Percentiles rank a stretch among this genome's conserved stretches.
Conservation (phyloP, 2,888 invertebrate genomes). For the Latheticus oryzae region DNA sequence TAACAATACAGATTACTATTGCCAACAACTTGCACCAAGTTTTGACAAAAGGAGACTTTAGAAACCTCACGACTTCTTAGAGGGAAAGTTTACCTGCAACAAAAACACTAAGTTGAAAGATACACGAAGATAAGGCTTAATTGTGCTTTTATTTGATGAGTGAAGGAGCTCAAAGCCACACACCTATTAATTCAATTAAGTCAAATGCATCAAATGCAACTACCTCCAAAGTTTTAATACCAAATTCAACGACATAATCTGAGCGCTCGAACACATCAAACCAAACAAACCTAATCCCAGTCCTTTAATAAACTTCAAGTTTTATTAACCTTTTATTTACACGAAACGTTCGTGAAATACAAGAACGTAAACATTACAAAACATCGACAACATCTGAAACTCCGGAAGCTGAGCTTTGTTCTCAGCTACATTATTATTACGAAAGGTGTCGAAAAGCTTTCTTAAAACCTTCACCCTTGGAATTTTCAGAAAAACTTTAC, state of each 20-base stretch:
- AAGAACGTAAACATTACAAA: conserved; percentile 11
- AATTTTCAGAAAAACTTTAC: neutral
- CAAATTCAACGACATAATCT: too few species aligned
- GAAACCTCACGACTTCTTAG: neutral
- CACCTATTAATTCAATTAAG: too few species aligned
- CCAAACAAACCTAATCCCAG: too few species aligned
- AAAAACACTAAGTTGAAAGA: too few species aligned
- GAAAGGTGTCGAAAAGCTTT: conserved; percentile 4
- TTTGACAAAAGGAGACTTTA: conserved; percentile 6
- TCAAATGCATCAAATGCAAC: too few species aligned
- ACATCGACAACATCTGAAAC: conserved; percentile 1
- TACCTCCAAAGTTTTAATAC: too few species aligned
- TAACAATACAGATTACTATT: conserved; percentile 16
- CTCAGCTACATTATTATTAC: too few species aligned
- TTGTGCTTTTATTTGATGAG: too few species aligned
- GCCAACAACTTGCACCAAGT: conserved; percentile 3
- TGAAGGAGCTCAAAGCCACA: too few species aligned
- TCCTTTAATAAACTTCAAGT: conserved; percentile 15
- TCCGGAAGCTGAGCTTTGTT: conserved; percentile 10
- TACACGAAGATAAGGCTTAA: too few species aligned
- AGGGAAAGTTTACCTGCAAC: conserved; percentile 18
- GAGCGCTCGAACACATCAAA: too few species aligned
- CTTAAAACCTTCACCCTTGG: conserved; percentile 5
- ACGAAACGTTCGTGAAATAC: conserved; percentile 5
- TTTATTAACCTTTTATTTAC: conserved; percentile 1